Percentiles rank a stretch among this genome's conserved stretches.
Evolutionary conservation across 2,797 vertebrate genomes (phyloP).

Genomic region (Bovichtus diacanthus): DNA sequence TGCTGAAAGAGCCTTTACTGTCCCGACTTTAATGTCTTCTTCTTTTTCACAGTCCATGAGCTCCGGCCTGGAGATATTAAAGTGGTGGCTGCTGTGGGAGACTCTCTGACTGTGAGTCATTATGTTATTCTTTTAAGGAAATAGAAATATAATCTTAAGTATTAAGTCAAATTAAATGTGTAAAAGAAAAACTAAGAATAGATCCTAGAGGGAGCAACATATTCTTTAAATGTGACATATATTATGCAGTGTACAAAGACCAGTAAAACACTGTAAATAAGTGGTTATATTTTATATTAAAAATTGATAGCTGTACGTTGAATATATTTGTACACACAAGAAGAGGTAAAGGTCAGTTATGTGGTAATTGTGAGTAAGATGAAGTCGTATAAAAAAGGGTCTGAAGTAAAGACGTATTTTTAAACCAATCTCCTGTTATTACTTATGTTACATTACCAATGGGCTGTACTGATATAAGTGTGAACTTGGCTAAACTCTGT

Average conservation of each 20-base stretch:
- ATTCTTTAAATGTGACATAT: background rate
- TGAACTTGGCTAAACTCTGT: no score
- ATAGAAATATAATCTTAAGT: background rate
- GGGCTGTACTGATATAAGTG: no score
- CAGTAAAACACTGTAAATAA: background rate
- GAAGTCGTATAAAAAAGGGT: background rate
- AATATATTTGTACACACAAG: background rate
- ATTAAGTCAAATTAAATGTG: background rate
- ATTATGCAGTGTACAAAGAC: background rate
- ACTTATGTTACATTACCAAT: no score
- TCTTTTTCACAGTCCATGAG: conserved; percentile 85
- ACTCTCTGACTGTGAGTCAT: conserved; percentile 91
- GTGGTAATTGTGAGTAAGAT: background rate
- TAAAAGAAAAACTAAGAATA: background rate
- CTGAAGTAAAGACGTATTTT: no score
- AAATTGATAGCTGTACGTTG: background rate
- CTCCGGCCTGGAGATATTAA: conserved; percentile 90
- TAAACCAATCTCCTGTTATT: no score
- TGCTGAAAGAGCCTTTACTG: background rate
- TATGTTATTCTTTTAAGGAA: background rate
- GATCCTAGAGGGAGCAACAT: background rate
- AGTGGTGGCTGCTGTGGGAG: conserved; percentile 91
- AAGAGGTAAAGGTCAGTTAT: background rate
- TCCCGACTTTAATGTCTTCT: background rate
- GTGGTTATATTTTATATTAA: background rate